Base-by-base conservation (phyloP, 2,113 vertebrate species). In the Ondatra zibethicus region DNA sequence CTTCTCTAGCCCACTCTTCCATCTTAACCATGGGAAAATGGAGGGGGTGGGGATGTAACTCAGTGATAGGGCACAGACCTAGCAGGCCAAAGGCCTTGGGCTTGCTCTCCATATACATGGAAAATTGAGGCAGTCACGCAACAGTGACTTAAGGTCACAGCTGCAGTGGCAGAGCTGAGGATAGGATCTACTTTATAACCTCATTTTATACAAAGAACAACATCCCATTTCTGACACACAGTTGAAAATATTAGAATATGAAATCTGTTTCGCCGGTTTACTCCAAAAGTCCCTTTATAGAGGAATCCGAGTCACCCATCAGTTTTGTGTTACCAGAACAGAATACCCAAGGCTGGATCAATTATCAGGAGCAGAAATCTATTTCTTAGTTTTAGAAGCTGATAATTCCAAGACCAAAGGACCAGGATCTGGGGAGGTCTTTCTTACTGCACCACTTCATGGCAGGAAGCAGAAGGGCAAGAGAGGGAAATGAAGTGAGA, bases 241-340 rank as follows among this genome's bases (percentile, higher is more conserved):
- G 29, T 66, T 82, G 12, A 31, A 90, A 92, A 87, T 77, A 95
- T 81, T 76, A 50, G 39, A 78, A 58, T 42, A 87, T 87, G 33
- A 36, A 92, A 12, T 29, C n/a, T 75, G 65, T 16, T 88, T 89
- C 42, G 68, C 65, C 85, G 16, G 93, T 95, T 94, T 92, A 87
- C 19, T 77, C 61, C 61, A 65, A 92, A 92, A 89, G n/a, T 87
- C 52, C 47, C 86, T 63, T 66, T 42, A 72, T 17, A 36, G 80
- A 89, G 73, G 7, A 89, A 94, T 87, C 85, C 8, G 10, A 88
- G 33, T 8, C 63, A 94, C 14, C 45, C 21, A n/a, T 68, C 36
- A 66, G 17, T 55, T 93, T 66, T 33, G 27, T 77, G 72, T 19
- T 66, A 29, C 72, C 77, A 55, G 47, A 68, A 66, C 88, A 87